Evolutionary conservation across 2,888 invertebrate genomes (phyloP).

Genomic region (Orchesella flavescens): DNA sequence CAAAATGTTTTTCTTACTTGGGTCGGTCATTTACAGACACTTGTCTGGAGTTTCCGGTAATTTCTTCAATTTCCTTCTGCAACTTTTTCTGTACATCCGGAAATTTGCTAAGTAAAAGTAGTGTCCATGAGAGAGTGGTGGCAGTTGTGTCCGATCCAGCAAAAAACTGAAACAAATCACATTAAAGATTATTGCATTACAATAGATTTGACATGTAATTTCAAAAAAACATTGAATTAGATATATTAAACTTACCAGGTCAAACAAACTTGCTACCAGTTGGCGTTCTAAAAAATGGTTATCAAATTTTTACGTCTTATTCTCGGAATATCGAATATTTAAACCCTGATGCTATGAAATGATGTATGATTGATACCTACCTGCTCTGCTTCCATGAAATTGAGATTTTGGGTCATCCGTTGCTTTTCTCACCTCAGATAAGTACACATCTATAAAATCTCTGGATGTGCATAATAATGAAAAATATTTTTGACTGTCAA

Average conservation of each 20-base stretch:
- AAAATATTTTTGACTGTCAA: slow-evolving; percentile 12
- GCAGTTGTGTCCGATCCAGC: no score
- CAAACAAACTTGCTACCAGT: no score
- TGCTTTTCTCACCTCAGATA: slow-evolving; percentile 64
- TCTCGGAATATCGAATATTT: slow-evolving; percentile 33
- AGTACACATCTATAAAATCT: slow-evolving; percentile 67
- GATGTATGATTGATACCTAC: no score
- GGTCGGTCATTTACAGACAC: no score
- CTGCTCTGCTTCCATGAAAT: slow-evolving; percentile 44
- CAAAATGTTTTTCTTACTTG: no score
- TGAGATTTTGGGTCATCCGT: slow-evolving; percentile 54
- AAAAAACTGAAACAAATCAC: slow-evolving; percentile 14
- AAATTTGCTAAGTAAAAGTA: no score
- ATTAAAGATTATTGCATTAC: background rate
- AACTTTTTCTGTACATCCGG: no score
- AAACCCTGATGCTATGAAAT: no score
- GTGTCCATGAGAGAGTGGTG: no score
- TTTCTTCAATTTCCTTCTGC: no score
- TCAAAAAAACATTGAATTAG: background rate
- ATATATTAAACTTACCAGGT: background rate
- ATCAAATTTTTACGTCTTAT: background rate
- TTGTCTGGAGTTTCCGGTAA: no score
- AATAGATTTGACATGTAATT: background rate
- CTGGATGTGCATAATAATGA: background rate
- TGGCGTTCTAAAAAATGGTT: background rate